phyloP scores from a whole-genome alignment of 2,113 vertebrate species.

The Anhinga anhinga region DNA sequence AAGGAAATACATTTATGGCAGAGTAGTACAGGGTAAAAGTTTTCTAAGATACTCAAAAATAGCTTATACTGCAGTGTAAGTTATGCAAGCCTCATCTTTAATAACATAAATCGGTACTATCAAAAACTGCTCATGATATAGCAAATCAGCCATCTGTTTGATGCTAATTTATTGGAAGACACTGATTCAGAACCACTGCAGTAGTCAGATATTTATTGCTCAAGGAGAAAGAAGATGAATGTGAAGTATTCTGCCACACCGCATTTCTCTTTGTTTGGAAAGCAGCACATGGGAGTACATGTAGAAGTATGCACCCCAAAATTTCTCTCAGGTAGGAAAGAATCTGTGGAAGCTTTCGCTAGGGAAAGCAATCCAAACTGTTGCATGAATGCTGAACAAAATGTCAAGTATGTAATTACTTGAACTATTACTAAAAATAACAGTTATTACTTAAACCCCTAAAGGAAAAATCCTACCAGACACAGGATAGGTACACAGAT shows the following conservation, averaged over 20 bases:
- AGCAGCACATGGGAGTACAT: neutral
- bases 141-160: neutral
- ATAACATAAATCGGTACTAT: neutral
- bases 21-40: neutral
- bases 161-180: neutral
- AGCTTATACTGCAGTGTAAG: neutral
- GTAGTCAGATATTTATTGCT: neutral
- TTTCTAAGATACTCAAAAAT: neutral
- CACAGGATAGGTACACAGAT: neutral
- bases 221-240: neutral
- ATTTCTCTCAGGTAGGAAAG: neutral
- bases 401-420: neutral
- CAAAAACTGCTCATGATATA: neutral
- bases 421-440: neutral
- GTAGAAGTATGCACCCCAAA: neutral
- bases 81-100: constrained; percentile 13
- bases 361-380: neutral
- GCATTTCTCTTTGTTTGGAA: neutral
- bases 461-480: neutral
- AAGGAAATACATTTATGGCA: neutral
- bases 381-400: neutral
- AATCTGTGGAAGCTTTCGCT: neutral
- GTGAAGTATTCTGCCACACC: neutral
- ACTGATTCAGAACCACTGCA: neutral
- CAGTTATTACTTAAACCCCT: neutral